phyloP scores from a whole-genome alignment of 2,888 invertebrate species.

The Cantharis rufa region DNA sequence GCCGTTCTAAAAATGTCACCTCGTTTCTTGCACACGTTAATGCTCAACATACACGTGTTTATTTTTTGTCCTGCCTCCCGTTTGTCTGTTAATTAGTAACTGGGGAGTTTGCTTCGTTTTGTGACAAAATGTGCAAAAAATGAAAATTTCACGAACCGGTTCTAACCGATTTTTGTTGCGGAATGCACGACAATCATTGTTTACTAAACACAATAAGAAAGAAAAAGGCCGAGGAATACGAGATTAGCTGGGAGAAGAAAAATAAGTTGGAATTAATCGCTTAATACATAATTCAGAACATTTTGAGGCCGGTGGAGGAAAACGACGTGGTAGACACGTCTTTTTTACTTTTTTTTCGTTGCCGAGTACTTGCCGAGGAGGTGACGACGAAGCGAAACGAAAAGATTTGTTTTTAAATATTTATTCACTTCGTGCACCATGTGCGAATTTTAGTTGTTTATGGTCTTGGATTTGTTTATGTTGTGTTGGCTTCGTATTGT shows the following conservation, averaged over 20 bases:
- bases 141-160: background rate
- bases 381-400: background rate
- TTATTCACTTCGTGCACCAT: constrained; percentile 51
- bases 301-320: constrained; percentile 5
- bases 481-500: constrained; percentile 51
- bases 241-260: constrained; percentile 8
- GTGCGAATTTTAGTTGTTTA: constrained; percentile 55
- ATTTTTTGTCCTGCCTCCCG: constrained; percentile 41
- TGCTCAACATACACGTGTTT: constrained; percentile 48
- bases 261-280: constrained; percentile 27
- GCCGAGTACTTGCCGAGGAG: background rate
- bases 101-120: constrained; percentile 42
- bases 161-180: background rate
- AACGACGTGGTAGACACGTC: constrained; percentile 10
- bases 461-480: constrained; percentile 49
- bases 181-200: constrained; percentile 20
- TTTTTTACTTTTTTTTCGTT: constrained; percentile 9
- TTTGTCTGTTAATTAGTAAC: constrained; percentile 32
- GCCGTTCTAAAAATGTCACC: constrained; percentile 47
- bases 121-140: background rate
- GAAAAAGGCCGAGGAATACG: constrained; percentile 4
- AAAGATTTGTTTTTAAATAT: constrained; percentile 33
- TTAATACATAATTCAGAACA: constrained; percentile 32
- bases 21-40: constrained; percentile 40
- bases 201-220: constrained; percentile 16